phyloP scores from a whole-genome alignment of 2,888 invertebrate genomes.

The Toxonevra muliebris region DNA sequence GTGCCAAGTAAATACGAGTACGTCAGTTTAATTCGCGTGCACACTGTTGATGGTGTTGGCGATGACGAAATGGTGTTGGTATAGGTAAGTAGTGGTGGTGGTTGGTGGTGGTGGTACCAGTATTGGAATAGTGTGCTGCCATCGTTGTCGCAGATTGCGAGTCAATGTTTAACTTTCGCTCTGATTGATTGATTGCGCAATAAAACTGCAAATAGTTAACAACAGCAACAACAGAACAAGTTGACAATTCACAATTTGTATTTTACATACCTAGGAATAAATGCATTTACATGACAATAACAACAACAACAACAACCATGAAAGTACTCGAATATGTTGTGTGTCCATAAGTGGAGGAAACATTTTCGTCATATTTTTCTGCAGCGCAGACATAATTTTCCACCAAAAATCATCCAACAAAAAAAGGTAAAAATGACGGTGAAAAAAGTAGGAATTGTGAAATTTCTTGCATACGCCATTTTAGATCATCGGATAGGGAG shows the following conservation, averaged over 20 bases:
- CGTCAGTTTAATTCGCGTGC: conserved; percentile 57
- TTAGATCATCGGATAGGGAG: background rate
- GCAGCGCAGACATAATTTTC: conserved; percentile 52
- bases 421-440: background rate
- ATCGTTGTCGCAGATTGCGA: conserved; percentile 50
- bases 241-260: conserved; percentile 10
- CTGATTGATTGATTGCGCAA: conserved; percentile 63
- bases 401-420: conserved; percentile 30
- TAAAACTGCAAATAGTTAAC: conserved; percentile 46
- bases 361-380: conserved; percentile 21
- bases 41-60: conserved; percentile 8
- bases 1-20: conserved; percentile 55
- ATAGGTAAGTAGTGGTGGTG: conserved; percentile 13
- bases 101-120: conserved; percentile 24
- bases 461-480: background rate
- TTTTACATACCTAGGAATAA: conserved; percentile 18
- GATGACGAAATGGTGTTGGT: no score
- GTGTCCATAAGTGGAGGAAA: conserved; percentile 22
- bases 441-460: background rate
- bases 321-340: conserved; percentile 20
- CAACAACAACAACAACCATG: conserved; percentile 22
- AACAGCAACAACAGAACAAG: conserved; percentile 6
- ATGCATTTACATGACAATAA: conserved; percentile 24
- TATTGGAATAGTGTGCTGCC: conserved; percentile 8
- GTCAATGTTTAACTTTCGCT: conserved; percentile 63